Percentiles rank a stretch among this genome's conserved stretches.
phyloP scores from a whole-genome alignment of 1,140 invertebrate species.

The Leptonema lineaticorne region DNA sequence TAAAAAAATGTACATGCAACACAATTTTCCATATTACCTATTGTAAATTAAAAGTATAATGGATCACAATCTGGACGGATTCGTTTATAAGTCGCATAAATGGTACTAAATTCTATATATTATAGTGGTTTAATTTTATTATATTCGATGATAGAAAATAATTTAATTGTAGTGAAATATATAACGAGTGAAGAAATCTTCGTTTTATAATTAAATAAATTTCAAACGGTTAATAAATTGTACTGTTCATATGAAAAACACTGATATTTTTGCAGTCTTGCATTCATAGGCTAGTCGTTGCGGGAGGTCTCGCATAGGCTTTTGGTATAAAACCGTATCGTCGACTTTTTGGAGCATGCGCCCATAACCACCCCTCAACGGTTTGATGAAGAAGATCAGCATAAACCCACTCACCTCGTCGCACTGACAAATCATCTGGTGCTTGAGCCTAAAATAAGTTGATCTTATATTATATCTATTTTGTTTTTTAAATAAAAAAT shows the following conservation, averaged over 20 bases:
- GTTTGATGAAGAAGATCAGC: conserved; percentile 91
- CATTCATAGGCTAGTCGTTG: conserved; percentile 80
- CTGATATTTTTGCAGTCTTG: neutral
- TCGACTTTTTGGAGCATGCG: conserved; percentile 86
- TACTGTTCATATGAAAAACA: neutral
- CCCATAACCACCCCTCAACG: conserved; percentile 94
- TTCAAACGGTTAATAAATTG: conserved; percentile 48
- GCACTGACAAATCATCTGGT: conserved; percentile 85
- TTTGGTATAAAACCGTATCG: conserved; percentile 96
- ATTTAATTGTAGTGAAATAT: conserved; percentile 64
- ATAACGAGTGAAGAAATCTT: conserved; percentile 56
- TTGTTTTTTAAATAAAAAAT: neutral
- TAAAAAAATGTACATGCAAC: too few species aligned
- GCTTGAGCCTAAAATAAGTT: conserved; percentile 71
- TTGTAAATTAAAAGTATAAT: neutral
- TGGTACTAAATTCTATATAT: conserved; percentile 57
- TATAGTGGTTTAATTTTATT: conserved; percentile 50
- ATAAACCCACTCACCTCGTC: conserved; percentile 91
- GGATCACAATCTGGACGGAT: conserved; percentile 59
- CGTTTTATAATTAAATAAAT: conserved; percentile 47
- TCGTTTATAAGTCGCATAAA: conserved; percentile 72
- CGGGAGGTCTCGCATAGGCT: conserved; percentile 88
- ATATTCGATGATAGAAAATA: conserved; percentile 66
- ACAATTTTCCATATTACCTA: too few species aligned
- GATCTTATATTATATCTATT: neutral